Evolutionary conservation across 2,797 vertebrate genomes (phyloP).

Genomic region (Eutrigla gurnardus): DNA sequence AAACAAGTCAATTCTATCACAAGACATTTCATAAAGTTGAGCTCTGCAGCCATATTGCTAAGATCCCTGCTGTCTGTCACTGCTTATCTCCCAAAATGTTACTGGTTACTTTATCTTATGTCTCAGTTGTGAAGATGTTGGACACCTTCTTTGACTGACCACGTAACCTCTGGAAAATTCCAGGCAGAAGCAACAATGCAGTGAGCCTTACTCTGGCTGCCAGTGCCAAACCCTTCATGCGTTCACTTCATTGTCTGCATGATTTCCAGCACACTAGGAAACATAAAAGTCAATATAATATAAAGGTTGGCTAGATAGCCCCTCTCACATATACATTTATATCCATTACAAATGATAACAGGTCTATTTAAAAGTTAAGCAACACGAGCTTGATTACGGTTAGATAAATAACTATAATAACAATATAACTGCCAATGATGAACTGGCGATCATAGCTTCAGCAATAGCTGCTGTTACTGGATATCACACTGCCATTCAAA

Average conservation of each 20-base stretch:
- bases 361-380: slow-evolving; percentile 30
- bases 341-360: slow-evolving; percentile 48
- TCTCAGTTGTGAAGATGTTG: slow-evolving; percentile 7
- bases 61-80: slow-evolving; percentile 30
- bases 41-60: slow-evolving; percentile 27
- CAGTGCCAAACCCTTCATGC: slow-evolving; percentile 26
- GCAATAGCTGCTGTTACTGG: slow-evolving; percentile 28
- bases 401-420: slow-evolving; percentile 41
- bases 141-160: slow-evolving; percentile 17
- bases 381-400: slow-evolving; percentile 24
- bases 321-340: slow-evolving; percentile 57
- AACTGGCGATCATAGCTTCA: slow-evolving; percentile 32
- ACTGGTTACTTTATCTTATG: slow-evolving; percentile 14
- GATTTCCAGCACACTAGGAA: slow-evolving; percentile 35
- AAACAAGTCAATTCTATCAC: not conserved
- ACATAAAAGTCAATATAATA: slow-evolving; percentile 1
- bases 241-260: slow-evolving; percentile 21
- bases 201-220: not conserved
- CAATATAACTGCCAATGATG: slow-evolving; percentile 36
- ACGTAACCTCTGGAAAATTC: slow-evolving; percentile 22
- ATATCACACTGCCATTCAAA: slow-evolving; percentile 34
- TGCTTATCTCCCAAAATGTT: slow-evolving; percentile 40
- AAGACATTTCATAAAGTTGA: slow-evolving; percentile 12
- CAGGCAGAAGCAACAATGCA: slow-evolving; percentile 13
- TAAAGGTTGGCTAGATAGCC: slow-evolving; percentile 61